Conservation (phyloP, 2,797 vertebrate genomes). For the Syndactyla subalaris region DNA sequence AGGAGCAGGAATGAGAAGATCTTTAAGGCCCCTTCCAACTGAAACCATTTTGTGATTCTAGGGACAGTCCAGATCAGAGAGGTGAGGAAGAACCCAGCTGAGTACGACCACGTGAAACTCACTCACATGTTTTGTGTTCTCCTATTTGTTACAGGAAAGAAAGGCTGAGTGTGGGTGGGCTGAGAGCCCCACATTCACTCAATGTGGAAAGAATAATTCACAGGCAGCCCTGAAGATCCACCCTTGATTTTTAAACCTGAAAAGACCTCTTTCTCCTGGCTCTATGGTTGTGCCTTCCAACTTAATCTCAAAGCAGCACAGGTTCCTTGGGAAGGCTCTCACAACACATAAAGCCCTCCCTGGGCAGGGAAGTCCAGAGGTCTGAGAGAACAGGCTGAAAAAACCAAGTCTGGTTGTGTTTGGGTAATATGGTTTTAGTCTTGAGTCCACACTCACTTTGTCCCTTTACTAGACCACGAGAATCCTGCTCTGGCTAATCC, state of each 20-base stretch:
- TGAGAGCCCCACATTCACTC: not conserved
- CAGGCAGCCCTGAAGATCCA: not conserved
- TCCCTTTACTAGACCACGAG: not conserved
- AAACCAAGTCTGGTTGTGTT: not conserved
- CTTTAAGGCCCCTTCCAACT: not conserved
- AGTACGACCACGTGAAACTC: not conserved
- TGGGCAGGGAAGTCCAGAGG: not conserved
- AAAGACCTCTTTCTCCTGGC: not conserved
- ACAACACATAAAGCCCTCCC: not conserved
- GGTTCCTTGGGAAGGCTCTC: not conserved
- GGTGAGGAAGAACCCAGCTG: not conserved
- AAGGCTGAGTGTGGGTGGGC: not conserved
- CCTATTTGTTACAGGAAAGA: not conserved
- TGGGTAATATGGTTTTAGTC: not conserved
- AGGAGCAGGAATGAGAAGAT: not conserved
- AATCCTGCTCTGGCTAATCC: not conserved
- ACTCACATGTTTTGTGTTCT: not conserved
- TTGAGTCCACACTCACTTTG: not conserved
- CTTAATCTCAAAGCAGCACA: not conserved
- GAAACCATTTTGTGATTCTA: not conserved
- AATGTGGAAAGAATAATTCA: conserved; percentile 38
- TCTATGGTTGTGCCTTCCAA: not conserved
- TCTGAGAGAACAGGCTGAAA: not conserved
- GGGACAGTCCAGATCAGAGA: not conserved
- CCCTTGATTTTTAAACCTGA: not conserved